Evolutionary conservation across 1,140 invertebrate genomes (phyloP).

Genomic region (Seison nebaliae): DNA sequence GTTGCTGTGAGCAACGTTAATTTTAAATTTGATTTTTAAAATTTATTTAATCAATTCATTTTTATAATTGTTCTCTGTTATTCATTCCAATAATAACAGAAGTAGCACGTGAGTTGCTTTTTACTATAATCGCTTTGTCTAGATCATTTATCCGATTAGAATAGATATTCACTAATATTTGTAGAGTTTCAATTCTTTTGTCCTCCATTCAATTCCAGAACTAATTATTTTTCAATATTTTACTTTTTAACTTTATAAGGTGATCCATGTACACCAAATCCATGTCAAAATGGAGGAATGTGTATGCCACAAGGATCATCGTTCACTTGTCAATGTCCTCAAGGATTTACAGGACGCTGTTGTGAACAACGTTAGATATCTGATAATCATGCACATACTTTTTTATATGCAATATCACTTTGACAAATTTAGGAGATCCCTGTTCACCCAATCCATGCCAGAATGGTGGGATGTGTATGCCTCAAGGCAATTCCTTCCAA

Average conservation of each 20-base stretch:
- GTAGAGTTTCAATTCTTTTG: too few species aligned
- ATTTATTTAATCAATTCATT: not conserved
- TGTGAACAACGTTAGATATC: slow-evolving; percentile 14
- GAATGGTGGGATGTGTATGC: slow-evolving; percentile 2
- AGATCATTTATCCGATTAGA: too few species aligned
- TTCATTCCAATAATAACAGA: too few species aligned
- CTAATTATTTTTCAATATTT: too few species aligned
- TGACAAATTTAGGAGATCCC: too few species aligned
- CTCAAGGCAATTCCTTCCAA: not conserved
- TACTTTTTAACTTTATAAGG: too few species aligned
- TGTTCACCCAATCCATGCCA: slow-evolving; percentile 4
- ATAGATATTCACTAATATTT: too few species aligned
- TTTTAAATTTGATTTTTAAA: not conserved
- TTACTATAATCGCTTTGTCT: too few species aligned
- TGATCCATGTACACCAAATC: slow-evolving; percentile 11
- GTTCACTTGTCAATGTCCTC: slow-evolving; percentile 11
- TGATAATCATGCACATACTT: too few species aligned
- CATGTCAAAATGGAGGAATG: slow-evolving; percentile 14
- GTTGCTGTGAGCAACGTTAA: slow-evolving; percentile 8
- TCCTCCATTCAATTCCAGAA: too few species aligned
- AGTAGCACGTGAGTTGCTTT: too few species aligned
- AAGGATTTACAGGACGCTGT: slow-evolving; percentile 15
- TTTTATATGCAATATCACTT: too few species aligned
- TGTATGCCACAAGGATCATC: slow-evolving; percentile 16
- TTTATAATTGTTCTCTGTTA: not conserved